These are phyloP conservation scores for Thunnus thynnus DNA, from an alignment of 2,113 vertebrate genomes.

Conservation along the genomic window DNA sequence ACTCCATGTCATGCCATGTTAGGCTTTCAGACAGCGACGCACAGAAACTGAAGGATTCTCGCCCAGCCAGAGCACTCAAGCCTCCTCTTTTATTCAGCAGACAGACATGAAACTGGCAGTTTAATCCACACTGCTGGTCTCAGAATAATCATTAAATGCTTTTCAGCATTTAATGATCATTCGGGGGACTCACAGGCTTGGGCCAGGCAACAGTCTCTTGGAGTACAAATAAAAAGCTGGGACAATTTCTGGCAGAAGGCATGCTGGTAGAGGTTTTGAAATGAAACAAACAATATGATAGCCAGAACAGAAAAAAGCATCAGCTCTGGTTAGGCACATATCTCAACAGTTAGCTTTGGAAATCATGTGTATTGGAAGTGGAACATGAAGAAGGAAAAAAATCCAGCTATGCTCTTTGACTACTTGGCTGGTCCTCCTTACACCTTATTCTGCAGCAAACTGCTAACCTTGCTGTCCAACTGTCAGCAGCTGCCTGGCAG, in stretches of 20 bases:
- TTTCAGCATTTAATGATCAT: slow-evolving; percentile 58
- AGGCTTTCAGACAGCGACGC: slow-evolving; percentile 37
- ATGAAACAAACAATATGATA: slow-evolving; percentile 5
- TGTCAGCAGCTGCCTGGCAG: slow-evolving; percentile 11
- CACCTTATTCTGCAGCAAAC: slow-evolving; percentile 5
- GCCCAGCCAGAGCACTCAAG: slow-evolving; percentile 34
- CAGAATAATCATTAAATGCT: slow-evolving; percentile 56
- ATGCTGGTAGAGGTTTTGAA: background rate
- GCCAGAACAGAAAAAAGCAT: background rate
- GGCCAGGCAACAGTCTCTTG: slow-evolving; percentile 38
- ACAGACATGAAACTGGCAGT: slow-evolving; percentile 50
- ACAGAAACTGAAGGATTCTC: slow-evolving; percentile 46
- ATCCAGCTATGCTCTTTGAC: background rate
- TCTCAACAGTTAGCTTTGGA: background rate
- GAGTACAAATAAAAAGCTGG: slow-evolving; percentile 38
- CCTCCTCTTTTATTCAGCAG: slow-evolving; percentile 41
- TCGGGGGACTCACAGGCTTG: slow-evolving; percentile 15
- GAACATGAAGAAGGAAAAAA: background rate
- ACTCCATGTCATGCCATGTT: slow-evolving; percentile 48
- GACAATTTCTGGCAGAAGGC: slow-evolving; percentile 28
- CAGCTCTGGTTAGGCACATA: background rate
- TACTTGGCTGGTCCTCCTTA: background rate
- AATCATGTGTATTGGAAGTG: background rate
- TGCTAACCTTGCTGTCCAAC: slow-evolving; percentile 2
- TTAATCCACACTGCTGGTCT: slow-evolving; percentile 51